These are phyloP conservation scores for Schrankia costaestrigalis DNA, from an alignment of 2,888 invertebrate species.

Conservation along the genomic window DNA sequence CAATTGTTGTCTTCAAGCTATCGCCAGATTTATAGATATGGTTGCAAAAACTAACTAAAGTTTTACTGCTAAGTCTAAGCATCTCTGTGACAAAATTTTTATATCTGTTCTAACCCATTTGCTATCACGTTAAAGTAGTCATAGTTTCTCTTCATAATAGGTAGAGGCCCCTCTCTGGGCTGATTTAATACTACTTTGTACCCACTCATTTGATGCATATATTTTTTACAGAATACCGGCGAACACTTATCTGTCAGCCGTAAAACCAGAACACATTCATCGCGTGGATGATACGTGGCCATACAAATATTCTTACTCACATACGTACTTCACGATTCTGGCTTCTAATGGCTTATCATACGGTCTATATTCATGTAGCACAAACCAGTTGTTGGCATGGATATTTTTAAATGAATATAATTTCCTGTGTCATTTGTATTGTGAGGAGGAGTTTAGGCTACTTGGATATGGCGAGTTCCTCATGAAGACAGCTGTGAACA, in stretches of 20 bases:
- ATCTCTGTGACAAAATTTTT: no score
- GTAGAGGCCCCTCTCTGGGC: no score
- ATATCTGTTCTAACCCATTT: no score
- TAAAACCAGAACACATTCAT: conserved; percentile 23
- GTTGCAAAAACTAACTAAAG: no score
- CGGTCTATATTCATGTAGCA: conserved; percentile 29
- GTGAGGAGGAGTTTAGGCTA: conserved; percentile 27
- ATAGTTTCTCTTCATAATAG: no score
- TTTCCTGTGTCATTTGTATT: conserved; percentile 31
- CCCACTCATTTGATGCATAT: no score
- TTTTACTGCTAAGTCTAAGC: no score
- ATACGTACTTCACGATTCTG: conserved; percentile 23
- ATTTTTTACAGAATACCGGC: conserved; percentile 20
- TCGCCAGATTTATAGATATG: no score
- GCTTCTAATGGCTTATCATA: conserved; percentile 23
- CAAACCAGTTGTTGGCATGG: conserved; percentile 30
- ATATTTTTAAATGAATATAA: conserved; percentile 35
- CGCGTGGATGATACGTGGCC: conserved; percentile 29
- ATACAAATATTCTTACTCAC: conserved; percentile 16
- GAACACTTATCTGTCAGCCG: conserved; percentile 22
- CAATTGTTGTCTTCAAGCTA: no score
- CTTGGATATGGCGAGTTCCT: conserved; percentile 32
- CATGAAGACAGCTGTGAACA: conserved; percentile 27
- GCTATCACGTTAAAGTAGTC: no score
- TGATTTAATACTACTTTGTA: no score